Conservation (phyloP, 2,888 invertebrate genomes). For the Ennomos fuscantarius region DNA sequence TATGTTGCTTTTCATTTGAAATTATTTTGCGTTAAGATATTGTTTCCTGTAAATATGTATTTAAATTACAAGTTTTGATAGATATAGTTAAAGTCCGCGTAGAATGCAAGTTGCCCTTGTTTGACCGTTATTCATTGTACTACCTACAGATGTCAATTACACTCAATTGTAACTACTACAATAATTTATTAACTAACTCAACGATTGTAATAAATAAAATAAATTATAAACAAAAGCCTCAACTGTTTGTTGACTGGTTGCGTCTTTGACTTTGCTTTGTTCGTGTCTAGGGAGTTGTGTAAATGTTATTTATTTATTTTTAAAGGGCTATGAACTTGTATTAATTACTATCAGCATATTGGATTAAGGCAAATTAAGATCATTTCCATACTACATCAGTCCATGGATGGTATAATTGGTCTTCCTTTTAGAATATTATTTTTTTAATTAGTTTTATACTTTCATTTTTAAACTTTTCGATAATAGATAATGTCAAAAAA, state of each 20-base stretch:
- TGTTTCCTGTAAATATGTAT: neutral
- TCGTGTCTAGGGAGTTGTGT: neutral
- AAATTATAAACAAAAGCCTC: conserved; percentile 9
- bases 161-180: conserved; percentile 11
- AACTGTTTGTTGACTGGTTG: conserved; percentile 3
- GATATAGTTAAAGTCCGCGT: conserved; percentile 18
- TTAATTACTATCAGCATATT: too few relatives aligned
- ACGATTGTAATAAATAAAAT: neutral
- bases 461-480: too few relatives aligned
- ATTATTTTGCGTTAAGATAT: conserved; percentile 30
- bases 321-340: neutral
- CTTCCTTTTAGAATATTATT: too few relatives aligned
- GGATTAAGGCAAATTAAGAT: too few relatives aligned
- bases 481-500: too few relatives aligned
- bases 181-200: conserved; percentile 30
- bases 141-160: conserved; percentile 37
- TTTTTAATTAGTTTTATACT: too few relatives aligned
- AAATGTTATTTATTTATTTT: neutral
- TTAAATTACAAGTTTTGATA: too few relatives aligned
- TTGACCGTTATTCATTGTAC: conserved; percentile 37
- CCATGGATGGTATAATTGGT: too few relatives aligned
- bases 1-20: conserved; percentile 1
- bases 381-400: too few relatives aligned
- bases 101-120: conserved; percentile 43
- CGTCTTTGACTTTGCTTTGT: conserved; percentile 11